phyloP scores from a whole-genome alignment of 2,888 invertebrate genomes.

The Leptodirus hochenwartii region DNA sequence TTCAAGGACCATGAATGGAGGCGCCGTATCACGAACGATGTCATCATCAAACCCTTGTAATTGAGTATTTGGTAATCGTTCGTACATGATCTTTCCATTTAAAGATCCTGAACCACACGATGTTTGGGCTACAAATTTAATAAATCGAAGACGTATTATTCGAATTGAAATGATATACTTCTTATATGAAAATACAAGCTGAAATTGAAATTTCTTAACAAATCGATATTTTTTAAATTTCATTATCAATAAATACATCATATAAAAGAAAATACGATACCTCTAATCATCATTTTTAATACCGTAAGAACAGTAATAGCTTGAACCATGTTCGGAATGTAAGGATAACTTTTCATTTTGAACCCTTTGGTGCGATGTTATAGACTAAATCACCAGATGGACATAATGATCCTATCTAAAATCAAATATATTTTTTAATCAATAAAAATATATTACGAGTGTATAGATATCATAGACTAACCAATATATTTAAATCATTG shows the following conservation, averaged over 20 bases:
- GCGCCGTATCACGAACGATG: slow-evolving; percentile 66
- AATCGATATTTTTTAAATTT: too few relatives aligned
- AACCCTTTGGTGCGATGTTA: slow-evolving; percentile 14
- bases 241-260: slow-evolving; percentile 1
- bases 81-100: slow-evolving; percentile 67
- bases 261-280: too few relatives aligned
- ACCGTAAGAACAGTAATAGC: slow-evolving; percentile 71
- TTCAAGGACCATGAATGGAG: slow-evolving; percentile 73
- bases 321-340: slow-evolving; percentile 55
- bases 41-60: slow-evolving; percentile 80
- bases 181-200: too few relatives aligned
- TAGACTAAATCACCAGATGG: too few relatives aligned
- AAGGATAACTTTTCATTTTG: slow-evolving; percentile 41
- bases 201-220: too few relatives aligned
- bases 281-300: slow-evolving; percentile 64
- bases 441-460: too few relatives aligned
- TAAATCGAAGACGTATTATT: too few relatives aligned
- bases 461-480: too few relatives aligned
- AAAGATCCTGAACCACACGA: slow-evolving; percentile 74
- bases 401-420: too few relatives aligned
- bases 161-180: too few relatives aligned
- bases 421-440: too few relatives aligned
- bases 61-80: slow-evolving; percentile 75
- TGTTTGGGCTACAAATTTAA: slow-evolving; percentile 64
- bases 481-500: too few relatives aligned